phyloP scores from a whole-genome alignment of 1,140 invertebrate genomes.

The Eueides isabella region DNA sequence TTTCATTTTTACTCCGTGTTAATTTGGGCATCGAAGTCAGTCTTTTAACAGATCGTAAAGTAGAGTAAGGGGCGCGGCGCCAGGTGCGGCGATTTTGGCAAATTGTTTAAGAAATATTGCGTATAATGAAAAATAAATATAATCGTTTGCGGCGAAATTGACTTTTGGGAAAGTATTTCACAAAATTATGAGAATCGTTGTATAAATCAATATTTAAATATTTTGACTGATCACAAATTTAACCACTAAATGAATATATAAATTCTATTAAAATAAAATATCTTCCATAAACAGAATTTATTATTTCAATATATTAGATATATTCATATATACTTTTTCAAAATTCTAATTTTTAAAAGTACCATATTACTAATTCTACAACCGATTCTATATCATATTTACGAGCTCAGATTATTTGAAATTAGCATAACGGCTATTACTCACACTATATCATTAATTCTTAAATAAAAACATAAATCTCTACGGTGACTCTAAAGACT shows the following conservation, averaged over 20 bases:
- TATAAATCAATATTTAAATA: no score
- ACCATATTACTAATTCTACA: constrained; percentile 25
- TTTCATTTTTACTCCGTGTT: constrained; percentile 83
- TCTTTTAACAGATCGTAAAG: constrained; percentile 84
- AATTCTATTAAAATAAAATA: no score
- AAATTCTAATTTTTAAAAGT: no score
- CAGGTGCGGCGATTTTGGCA: constrained; percentile 59
- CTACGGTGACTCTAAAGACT: constrained; percentile 67
- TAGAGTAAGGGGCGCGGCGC: constrained; percentile 63
- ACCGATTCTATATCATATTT: constrained; percentile 58
- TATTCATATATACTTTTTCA: no score
- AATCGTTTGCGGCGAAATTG: neutral
- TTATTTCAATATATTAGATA: no score
- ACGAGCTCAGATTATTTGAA: constrained; percentile 70
- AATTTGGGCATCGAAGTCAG: constrained; percentile 82
- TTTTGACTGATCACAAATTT: no score
- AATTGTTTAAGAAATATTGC: constrained; percentile 37
- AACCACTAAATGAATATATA: no score
- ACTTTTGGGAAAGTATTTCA: neutral
- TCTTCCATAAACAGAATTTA: no score
- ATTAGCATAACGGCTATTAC: constrained; percentile 79
- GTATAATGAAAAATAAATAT: neutral
- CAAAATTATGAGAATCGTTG: neutral
- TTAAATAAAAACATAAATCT: constrained; percentile 82
- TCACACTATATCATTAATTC: constrained; percentile 78